Conservation (phyloP, 1,140 invertebrate genomes). For the Paracyclopina nana region DNA sequence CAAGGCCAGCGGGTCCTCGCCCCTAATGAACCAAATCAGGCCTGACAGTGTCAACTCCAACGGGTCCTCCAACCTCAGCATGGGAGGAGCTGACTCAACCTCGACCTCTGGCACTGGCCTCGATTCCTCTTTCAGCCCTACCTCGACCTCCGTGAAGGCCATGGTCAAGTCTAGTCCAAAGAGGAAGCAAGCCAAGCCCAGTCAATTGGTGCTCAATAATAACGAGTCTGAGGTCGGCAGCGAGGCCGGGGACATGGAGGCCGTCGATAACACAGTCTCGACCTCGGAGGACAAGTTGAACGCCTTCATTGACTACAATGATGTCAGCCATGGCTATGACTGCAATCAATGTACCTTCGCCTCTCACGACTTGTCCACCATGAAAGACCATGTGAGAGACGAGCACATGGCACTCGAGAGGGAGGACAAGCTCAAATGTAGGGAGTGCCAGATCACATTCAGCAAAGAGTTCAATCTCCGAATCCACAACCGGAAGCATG, state of each 20-base stretch:
- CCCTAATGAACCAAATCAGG: background rate
- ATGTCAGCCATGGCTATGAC: conserved; percentile 11
- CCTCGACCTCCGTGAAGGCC: background rate
- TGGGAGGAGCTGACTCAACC: conserved; percentile 1
- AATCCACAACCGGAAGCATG: conserved; percentile 14
- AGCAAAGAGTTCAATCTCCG: conserved; percentile 11
- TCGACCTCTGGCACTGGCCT: background rate
- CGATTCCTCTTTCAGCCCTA: background rate
- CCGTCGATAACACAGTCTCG: background rate
- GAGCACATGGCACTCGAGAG: background rate
- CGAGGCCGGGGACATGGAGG: background rate
- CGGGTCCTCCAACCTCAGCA: background rate
- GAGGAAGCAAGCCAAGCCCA: conserved; percentile 9
- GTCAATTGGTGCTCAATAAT: background rate
- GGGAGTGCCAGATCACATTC: conserved; percentile 12
- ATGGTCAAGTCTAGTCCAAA: conserved; percentile 11
- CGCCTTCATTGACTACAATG: conserved; percentile 8
- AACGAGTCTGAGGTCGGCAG: conserved; percentile 2
- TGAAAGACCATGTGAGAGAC: conserved; percentile 9
- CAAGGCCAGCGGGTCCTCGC: background rate
- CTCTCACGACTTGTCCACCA: conserved; percentile 7
- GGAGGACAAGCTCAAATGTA: background rate
- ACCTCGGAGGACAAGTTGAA: conserved; percentile 7
- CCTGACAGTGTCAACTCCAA: background rate
- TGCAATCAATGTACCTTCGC: conserved; percentile 8